Percentiles rank a stretch among this genome's conserved stretches.
phyloP scores from a whole-genome alignment of 2,888 invertebrate species.

The Rhingia rostrata region DNA sequence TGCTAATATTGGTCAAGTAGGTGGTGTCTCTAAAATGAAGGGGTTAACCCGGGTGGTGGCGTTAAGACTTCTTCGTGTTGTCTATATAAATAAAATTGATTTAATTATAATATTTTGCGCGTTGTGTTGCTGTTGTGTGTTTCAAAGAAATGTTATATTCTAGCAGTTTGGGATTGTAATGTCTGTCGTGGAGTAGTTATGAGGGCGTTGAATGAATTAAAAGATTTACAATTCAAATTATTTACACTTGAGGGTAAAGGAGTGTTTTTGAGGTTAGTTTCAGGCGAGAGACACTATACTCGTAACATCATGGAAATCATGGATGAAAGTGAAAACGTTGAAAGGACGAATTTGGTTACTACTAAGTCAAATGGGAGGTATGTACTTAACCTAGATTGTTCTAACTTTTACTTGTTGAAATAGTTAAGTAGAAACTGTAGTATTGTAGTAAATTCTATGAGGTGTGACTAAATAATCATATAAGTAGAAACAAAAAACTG shows the following conservation, averaged over 20 bases:
- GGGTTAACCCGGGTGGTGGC: constrained; percentile 21
- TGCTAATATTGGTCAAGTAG: constrained; percentile 68
- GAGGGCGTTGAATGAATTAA: neutral
- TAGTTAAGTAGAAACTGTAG: neutral
- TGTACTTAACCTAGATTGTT: constrained; percentile 1
- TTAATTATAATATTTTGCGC: constrained; percentile 40
- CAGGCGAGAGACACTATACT: constrained; percentile 1
- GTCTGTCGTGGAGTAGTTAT: constrained; percentile 8
- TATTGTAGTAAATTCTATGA: neutral
- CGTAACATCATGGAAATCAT: neutral
- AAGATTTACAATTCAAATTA: constrained; percentile 48
- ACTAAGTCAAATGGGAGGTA: neutral
- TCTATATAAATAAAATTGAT: constrained; percentile 51
- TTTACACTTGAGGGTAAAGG: constrained; percentile 10
- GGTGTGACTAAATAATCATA: too few relatives aligned
- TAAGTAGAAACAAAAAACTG: too few relatives aligned
- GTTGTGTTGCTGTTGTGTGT: constrained; percentile 47
- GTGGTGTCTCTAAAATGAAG: constrained; percentile 15
- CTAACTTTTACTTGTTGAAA: neutral
- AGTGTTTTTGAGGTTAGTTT: constrained; percentile 7
- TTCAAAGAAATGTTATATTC: constrained; percentile 57
- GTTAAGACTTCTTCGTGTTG: constrained; percentile 26
- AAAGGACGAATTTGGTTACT: neutral
- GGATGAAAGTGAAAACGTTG: constrained; percentile 32
- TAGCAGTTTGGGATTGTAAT: constrained; percentile 33